Conservation (phyloP, 2,797 vertebrate genomes). For the Cacajao melanocephalus region DNA sequence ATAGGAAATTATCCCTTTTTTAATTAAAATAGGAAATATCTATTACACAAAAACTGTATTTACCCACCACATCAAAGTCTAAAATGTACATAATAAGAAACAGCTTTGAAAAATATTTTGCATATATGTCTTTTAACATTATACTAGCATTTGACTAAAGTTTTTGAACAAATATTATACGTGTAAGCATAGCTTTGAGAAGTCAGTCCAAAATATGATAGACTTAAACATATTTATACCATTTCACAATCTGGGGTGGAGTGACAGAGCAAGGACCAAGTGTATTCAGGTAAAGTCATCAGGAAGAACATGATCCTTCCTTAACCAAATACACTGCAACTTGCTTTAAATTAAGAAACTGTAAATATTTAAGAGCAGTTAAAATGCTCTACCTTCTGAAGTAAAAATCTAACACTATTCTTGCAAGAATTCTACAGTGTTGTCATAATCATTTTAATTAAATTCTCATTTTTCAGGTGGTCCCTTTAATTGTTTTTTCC, state of each 20-base stretch:
- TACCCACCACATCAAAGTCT: conserved; percentile 18
- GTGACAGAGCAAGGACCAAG: background rate
- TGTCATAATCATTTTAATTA: conserved; percentile 81
- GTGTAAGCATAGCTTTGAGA: conserved; percentile 16
- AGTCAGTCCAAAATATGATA: background rate
- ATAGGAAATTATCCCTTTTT: background rate
- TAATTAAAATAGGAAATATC: conserved; percentile 33
- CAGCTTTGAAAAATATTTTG: conserved; percentile 27
- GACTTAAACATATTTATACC: background rate
- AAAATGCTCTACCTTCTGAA: conserved; percentile 58
- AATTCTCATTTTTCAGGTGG: conserved; percentile 81
- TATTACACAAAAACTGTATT: conserved; percentile 14
- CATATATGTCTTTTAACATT: conserved; percentile 11
- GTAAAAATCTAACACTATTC: conserved; percentile 63
- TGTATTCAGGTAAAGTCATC: conserved; percentile 28
- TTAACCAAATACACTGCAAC: conserved; percentile 10
- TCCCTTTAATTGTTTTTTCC: conserved; percentile 80
- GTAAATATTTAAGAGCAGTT: conserved; percentile 73
- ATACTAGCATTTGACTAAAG: background rate
- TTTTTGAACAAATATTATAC: background rate
- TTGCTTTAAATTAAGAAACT: conserved; percentile 69
- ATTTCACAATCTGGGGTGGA: background rate
- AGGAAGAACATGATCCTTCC: background rate
- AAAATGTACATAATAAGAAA: background rate
- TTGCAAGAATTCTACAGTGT: conserved; percentile 63